Conservation (phyloP, 1,140 invertebrate species). For the Tetramorium simillimum region DNA sequence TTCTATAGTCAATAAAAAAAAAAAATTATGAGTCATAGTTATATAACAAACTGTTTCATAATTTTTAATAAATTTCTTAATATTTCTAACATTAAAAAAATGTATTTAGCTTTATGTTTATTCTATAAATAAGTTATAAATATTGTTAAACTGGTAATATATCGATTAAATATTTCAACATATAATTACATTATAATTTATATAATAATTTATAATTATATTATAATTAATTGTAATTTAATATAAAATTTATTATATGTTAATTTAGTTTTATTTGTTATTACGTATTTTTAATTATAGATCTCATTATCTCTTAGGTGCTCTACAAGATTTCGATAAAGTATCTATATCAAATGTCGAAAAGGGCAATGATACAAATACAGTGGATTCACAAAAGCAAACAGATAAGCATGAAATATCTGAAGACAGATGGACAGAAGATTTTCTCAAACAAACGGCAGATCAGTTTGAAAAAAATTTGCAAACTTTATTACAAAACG, state of each 20-base stretch:
- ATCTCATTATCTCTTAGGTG: slow-evolving; percentile 78
- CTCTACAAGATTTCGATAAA: slow-evolving; percentile 85
- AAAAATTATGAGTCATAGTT: slow-evolving; percentile 9
- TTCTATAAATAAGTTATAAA: neutral
- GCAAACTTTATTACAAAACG: slow-evolving; percentile 78
- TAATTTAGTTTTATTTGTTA: no score
- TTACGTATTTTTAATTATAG: neutral
- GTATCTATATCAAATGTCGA: slow-evolving; percentile 66
- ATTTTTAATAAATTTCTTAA: neutral
- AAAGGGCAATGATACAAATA: slow-evolving; percentile 33
- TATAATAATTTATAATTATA: no score
- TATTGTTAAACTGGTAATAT: neutral
- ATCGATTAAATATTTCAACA: neutral
- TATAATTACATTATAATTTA: neutral
- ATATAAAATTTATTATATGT: no score
- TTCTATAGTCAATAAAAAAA: slow-evolving; percentile 1
- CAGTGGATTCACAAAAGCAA: neutral
- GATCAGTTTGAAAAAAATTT: slow-evolving; percentile 80
- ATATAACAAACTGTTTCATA: neutral
- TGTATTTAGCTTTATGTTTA: neutral
- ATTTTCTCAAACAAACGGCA: slow-evolving; percentile 80
- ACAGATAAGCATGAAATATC: neutral
- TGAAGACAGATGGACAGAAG: slow-evolving; percentile 79
- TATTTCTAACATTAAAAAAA: neutral
- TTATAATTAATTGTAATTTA: no score